Base-by-base conservation (phyloP, 2,113 vertebrate genomes). In the Geococcyx californianus region DNA sequence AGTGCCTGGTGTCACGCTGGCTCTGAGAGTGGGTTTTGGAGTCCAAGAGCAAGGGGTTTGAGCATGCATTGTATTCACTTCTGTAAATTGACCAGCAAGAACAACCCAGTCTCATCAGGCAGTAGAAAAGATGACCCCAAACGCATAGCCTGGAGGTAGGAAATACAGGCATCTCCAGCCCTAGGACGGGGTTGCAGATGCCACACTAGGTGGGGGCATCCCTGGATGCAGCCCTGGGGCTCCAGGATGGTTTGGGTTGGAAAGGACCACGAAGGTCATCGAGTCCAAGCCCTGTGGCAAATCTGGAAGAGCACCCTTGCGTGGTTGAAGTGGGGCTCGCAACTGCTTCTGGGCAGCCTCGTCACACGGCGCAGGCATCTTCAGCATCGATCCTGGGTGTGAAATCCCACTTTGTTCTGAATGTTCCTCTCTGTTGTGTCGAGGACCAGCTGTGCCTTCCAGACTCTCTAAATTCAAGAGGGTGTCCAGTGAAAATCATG, bases 151-250 rank as follows among this genome's bases (percentile, higher is more conserved):
- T 86, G 85, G 68, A 10, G 24, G n/a, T 10, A 9, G 45, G 56
- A 47, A 33, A 25, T 0, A 13, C 21, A 20, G 52, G 34, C 3
- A 5, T 9, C 18, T 55, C 0, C 0, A 12, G 16, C 6, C 5
- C 38, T 18, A 3, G 40, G 3, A n/a, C 16, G 2, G 44, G 40
- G 12, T n/a, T 34, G 1, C 2, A 3, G 70, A 16, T 47, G 8
- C 62, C 6, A 1, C 31, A 1, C 4, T 4, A 9, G 29, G 24
- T 16, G 29, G 29, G 54, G 38, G 52, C 18, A 25, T 11, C 33
- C 40, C 33, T 0, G 18, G 18, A 11, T 49, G 40, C 40, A 17
- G 36, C 16, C 16, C 19, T 9, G 40, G 45, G 40, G 42, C 33
- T 33, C 40, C 67, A 31, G 40, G 45, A 19, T 45, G 45, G 45